Evolutionary conservation across 2,888 invertebrate genomes (phyloP).

Genomic region (Tetheella fluctuosa): DNA sequence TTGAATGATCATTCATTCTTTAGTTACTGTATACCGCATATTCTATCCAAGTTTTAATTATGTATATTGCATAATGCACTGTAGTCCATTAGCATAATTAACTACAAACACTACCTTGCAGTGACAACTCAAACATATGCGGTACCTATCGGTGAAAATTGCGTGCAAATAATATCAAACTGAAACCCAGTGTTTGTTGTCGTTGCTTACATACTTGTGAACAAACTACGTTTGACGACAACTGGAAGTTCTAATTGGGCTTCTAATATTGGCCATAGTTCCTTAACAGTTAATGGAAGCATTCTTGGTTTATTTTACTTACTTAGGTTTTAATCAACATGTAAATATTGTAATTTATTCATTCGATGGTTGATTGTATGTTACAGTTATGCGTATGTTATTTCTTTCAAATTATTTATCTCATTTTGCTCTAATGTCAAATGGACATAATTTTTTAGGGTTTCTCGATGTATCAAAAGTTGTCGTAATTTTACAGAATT

Average conservation of each 20-base stretch:
- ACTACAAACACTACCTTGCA: slow-evolving; percentile 68
- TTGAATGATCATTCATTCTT: neutral
- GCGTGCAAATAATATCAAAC: slow-evolving; percentile 64
- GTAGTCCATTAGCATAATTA: slow-evolving; percentile 78
- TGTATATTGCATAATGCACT: slow-evolving; percentile 26
- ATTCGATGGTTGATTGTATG: no score
- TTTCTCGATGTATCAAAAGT: no score
- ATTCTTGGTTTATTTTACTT: no score
- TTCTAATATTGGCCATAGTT: neutral
- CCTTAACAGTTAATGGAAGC: neutral
- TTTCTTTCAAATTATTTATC: no score
- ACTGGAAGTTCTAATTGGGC: no score
- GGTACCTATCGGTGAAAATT: slow-evolving; percentile 68
- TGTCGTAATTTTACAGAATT: no score
- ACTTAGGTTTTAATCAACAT: no score
- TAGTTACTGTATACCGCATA: neutral
- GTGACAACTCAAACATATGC: slow-evolving; percentile 67
- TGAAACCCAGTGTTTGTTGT: slow-evolving; percentile 28
- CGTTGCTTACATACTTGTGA: slow-evolving; percentile 22
- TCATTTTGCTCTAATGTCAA: no score
- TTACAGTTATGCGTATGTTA: no score
- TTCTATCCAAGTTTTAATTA: slow-evolving; percentile 16
- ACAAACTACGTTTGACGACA: slow-evolving; percentile 5
- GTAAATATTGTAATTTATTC: no score
- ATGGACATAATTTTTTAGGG: no score